Evolutionary conservation across 2,888 invertebrate species (phyloP), one percentile per base, ranked within the genome.

Genomic region (Carabus problematicus): DNA sequence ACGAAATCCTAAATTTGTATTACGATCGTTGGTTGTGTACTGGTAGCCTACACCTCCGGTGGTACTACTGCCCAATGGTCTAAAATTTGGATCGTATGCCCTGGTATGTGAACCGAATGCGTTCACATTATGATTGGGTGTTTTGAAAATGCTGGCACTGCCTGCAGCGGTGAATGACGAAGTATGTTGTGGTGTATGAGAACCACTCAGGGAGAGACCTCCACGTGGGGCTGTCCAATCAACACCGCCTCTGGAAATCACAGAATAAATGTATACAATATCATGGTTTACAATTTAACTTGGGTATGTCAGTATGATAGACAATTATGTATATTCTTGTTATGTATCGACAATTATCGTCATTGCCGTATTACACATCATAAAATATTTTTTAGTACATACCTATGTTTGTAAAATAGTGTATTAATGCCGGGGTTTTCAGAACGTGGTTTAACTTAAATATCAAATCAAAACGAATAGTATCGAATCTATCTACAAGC

Each of bases 221-320:
- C 52, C 52, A 9, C 52, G 52, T 18, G 52, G 18, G 7, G 52
- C 52, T 4, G 3, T 52, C 52, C 52, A 52, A 7, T 52, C 52
- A 18, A 16, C 52, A 18, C 52, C 52, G 19, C 2, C 52, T 1
- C 52, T 52, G 1, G 6, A 49, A 52, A 52, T 29, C 29, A 29
- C 29, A 29, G n/a, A n/a, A n/a, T n/a, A n/a, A n/a, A n/a, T n/a
- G n/a, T n/a, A n/a, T n/a, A n/a, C n/a, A n/a, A n/a, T n/a, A n/a
- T n/a, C n/a, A n/a, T n/a, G n/a, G n/a, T n/a, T n/a, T n/a, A n/a
- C n/a, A n/a, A n/a, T n/a, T n/a, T n/a, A n/a, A n/a, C n/a, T n/a
- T n/a, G n/a, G n/a, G n/a, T n/a, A n/a, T n/a, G n/a, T n/a, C n/a
- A n/a, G n/a, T n/a, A n/a, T n/a, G n/a, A n/a, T n/a, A n/a, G n/a